Conservation (phyloP, 2,888 invertebrate species). For the Nysson spinosus region DNA sequence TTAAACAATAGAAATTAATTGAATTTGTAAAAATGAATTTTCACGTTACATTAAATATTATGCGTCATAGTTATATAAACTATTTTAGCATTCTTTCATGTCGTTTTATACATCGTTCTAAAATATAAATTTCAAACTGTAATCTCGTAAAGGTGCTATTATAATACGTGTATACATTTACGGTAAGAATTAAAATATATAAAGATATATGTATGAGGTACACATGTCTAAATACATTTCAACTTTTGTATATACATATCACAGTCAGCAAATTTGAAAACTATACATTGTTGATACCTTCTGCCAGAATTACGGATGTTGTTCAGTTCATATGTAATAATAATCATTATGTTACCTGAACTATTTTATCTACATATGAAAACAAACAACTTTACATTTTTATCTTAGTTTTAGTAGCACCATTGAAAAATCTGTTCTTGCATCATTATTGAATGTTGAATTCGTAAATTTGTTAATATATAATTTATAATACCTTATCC, state of each 20-base stretch:
- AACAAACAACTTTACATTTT: slow-evolving; percentile 15
- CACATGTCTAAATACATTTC: no score
- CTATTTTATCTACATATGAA: neutral
- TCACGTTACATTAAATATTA: no score
- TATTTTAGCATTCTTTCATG: no score
- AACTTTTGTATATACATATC: slow-evolving; percentile 49
- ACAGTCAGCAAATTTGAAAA: slow-evolving; percentile 41
- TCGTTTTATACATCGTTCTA: no score
- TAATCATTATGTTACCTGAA: slow-evolving; percentile 27
- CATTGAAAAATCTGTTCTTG: slow-evolving; percentile 24
- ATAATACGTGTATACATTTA: slow-evolving; percentile 18
- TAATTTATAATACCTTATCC: no score
- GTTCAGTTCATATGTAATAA: neutral
- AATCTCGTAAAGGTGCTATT: slow-evolving; percentile 22
- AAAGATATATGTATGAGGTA: no score
- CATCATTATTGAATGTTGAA: no score
- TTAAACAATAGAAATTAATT: no score
- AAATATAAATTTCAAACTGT: slow-evolving; percentile 25
- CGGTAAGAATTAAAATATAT: slow-evolving; percentile 48
- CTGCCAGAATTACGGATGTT: neutral
- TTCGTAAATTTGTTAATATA: no score
- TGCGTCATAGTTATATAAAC: no score
- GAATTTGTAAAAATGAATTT: no score
- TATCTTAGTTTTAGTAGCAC: slow-evolving; percentile 28
- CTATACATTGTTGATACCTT: slow-evolving; percentile 6